phyloP scores from a whole-genome alignment of 2,888 invertebrate species.

The Steinernema scapterisci region DNA sequence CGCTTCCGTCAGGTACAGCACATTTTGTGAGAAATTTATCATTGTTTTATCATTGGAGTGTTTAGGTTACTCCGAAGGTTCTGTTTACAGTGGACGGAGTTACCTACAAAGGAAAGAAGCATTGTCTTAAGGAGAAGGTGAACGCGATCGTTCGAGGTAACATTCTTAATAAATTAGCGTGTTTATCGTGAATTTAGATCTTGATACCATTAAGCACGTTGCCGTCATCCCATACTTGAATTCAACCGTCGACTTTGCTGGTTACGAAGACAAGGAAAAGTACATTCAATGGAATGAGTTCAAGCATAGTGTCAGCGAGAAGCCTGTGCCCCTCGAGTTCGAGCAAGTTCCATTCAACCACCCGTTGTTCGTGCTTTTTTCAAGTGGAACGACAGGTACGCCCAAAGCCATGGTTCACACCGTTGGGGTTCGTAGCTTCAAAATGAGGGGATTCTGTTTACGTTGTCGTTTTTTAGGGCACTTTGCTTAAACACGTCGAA shows the following conservation, averaged over 20 bases:
- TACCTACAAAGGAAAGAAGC: constrained; percentile 72
- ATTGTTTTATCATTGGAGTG: background rate
- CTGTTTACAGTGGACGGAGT: constrained; percentile 72
- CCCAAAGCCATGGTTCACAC: constrained; percentile 74
- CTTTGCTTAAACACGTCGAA: constrained; percentile 72
- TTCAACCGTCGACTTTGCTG: constrained; percentile 39
- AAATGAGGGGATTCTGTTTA: too few species aligned
- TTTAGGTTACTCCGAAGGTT: constrained; percentile 72
- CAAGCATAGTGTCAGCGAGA: constrained; percentile 35
- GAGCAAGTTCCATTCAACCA: constrained; percentile 73
- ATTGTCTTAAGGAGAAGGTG: constrained; percentile 71
- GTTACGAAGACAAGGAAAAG: constrained; percentile 42
- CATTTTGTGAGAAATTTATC: background rate
- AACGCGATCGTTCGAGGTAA: constrained; percentile 68
- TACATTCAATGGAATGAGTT: constrained; percentile 44
- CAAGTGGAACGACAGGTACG: constrained; percentile 73
- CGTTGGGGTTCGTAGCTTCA: too few species aligned
- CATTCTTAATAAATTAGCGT: too few species aligned
- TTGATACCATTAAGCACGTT: constrained; percentile 54
- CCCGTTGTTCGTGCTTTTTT: constrained; percentile 73
- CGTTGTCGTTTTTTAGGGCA: too few species aligned
- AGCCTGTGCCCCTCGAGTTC: constrained; percentile 61
- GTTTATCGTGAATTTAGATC: constrained; percentile 38
- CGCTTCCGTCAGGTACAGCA: constrained; percentile 53
- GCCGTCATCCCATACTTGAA: constrained; percentile 47